Evolutionary conservation across 2,113 vertebrate species (phyloP), one percentile per base, ranked within the genome.

Genomic region (Paratilapia polleni): DNA sequence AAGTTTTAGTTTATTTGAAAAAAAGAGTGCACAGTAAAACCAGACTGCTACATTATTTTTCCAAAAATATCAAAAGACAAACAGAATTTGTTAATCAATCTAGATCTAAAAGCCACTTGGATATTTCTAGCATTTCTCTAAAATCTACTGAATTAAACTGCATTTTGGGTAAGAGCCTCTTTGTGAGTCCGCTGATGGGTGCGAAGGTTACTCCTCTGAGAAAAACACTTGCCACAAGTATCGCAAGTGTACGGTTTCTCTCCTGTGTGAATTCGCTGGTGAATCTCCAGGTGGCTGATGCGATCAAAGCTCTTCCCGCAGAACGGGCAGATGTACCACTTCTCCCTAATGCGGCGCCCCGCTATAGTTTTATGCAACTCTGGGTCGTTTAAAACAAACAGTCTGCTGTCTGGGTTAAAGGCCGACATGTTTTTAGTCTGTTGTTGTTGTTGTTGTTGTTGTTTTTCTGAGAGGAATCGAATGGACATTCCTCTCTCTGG

Each of bases 301-400:
- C 96, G 95, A 49, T 96, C 95, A 2, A 96, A 96, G 84, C 95
- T 96, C 19, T 96, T 96, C 22, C 96, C 96, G 1, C 96, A 96
- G 88, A 94, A 96, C 0, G 94, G 94, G 56, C 96, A 96, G 60
- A 96, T 96, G 88, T 94, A 96, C 94, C 95, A 95, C 28, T 96
- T 95, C 79, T 96, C 96, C 63, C 87, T 92, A 1, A 93, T 84
- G 7, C 88, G 88, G 1, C 84, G 79, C 3, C 82, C 80, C 1
- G 83, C 87, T 24, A 78, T 81, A 1, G 82, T 59, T 43, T 91
- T 93, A 12, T 90, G 85, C 52, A 88, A 8, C 74, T 89, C 82
- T 0, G 84, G 77, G 11, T 91, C 89, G 0, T 89, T 88, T 1
- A 90, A 19, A 20, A 87, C 60, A n/a, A 94, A 84, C 2, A 87